These are phyloP conservation scores for Stegana nigrithorax DNA, from an alignment of 2,888 invertebrate species.

Conservation along the genomic window DNA sequence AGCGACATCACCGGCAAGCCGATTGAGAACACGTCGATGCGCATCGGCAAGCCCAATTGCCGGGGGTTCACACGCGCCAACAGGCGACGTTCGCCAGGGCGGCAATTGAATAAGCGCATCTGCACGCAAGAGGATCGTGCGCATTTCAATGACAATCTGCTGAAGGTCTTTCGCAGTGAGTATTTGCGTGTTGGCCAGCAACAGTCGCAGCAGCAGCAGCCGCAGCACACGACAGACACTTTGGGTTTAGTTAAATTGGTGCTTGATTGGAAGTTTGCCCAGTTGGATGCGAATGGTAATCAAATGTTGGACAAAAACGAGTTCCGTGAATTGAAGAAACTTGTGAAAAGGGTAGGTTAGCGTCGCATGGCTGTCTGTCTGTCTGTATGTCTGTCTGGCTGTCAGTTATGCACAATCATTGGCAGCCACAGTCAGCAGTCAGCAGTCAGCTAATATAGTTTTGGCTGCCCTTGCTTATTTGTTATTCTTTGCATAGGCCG, in stretches of 20 bases:
- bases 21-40: constrained; percentile 82
- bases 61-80: constrained; percentile 72
- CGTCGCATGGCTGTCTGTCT: constrained; percentile 3
- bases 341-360: constrained; percentile 79
- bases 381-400: constrained; percentile 27
- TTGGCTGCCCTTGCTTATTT: no score
- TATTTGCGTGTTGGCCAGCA: constrained; percentile 70
- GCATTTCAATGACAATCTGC: constrained; percentile 85
- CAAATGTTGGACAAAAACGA: constrained; percentile 83
- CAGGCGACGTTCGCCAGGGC: constrained; percentile 74
- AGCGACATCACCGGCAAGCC: constrained; percentile 87
- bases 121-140: constrained; percentile 83
- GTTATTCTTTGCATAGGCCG: constrained; percentile 71
- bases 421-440: neutral
- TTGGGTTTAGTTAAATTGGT: no score
- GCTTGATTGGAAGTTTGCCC: constrained; percentile 90
- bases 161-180: constrained; percentile 87
- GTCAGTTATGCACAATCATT: constrained; percentile 7
- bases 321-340: constrained; percentile 82
- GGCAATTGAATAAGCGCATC: constrained; percentile 69
- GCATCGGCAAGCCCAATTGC: constrained; percentile 79
- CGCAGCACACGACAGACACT: constrained; percentile 29
- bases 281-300: constrained; percentile 85
- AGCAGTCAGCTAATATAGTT: no score
- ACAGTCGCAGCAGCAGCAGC: constrained; percentile 35